A percentile compares a stretch with the other conserved stretches of the same genome.
Conservation (phyloP, 2,797 vertebrate genomes). For the Hozukius guyotensis region DNA sequence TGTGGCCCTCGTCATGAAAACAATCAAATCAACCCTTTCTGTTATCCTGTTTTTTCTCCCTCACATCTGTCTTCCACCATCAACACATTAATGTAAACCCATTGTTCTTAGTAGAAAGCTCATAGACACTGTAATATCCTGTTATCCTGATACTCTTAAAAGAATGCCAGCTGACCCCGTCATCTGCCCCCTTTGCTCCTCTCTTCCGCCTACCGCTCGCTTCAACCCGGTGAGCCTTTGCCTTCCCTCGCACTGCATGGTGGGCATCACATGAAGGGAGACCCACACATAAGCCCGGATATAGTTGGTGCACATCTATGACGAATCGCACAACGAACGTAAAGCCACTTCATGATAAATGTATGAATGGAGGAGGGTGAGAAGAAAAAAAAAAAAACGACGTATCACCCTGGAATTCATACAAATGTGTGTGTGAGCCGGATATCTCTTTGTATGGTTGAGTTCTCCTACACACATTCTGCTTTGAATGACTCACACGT, state of each 20-base stretch:
- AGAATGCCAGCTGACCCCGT: slow-evolving; percentile 20
- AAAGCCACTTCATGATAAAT: slow-evolving; percentile 59
- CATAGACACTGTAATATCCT: neutral
- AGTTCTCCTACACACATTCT: slow-evolving; percentile 70
- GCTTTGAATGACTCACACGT: slow-evolving; percentile 44
- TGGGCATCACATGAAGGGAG: slow-evolving; percentile 47
- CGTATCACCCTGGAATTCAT: slow-evolving; percentile 37
- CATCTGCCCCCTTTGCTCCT: slow-evolving; percentile 6
- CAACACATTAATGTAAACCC: neutral
- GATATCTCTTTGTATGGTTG: slow-evolving; percentile 68
- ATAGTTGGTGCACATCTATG: slow-evolving; percentile 52
- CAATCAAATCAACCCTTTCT: neutral
- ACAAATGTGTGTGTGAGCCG: slow-evolving; percentile 47
- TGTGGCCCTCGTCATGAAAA: neutral
- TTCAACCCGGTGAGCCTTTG: neutral
- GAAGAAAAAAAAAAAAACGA: slow-evolving; percentile 12
- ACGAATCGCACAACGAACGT: slow-evolving; percentile 47
- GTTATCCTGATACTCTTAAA: neutral
- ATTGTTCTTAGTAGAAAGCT: neutral
- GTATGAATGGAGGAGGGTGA: slow-evolving; percentile 64
- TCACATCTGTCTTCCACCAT: neutral
- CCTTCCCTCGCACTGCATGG: slow-evolving; percentile 7
- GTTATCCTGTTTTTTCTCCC: neutral
- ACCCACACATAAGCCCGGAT: slow-evolving; percentile 42
- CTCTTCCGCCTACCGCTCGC: slow-evolving; percentile 6